phyloP scores from a whole-genome alignment of 2,113 vertebrate genomes.

The Pelecanus crispus region DNA sequence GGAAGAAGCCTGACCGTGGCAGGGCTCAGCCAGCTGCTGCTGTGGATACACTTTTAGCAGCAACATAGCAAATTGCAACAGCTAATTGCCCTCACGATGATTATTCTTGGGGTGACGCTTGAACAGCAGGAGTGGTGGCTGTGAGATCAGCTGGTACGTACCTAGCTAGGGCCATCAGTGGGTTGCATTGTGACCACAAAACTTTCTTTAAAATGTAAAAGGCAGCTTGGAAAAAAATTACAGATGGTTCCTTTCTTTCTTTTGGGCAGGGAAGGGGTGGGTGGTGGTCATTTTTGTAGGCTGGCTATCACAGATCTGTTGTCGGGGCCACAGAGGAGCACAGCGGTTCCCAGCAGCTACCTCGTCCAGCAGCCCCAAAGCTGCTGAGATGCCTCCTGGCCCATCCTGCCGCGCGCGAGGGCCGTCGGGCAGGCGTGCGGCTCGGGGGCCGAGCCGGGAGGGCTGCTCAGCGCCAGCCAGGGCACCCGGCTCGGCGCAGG shows the following conservation, averaged over 20 bases:
- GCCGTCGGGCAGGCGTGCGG: accelerated
- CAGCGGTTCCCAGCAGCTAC: constrained; percentile 53
- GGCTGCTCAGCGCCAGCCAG: too few species aligned
- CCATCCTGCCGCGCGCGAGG: background rate
- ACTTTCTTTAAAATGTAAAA: background rate
- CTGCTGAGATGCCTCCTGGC: background rate
- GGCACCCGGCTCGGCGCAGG: background rate
- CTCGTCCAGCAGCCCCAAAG: constrained; percentile 56
- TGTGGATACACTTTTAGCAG: accelerated
- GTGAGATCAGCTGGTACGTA: background rate
- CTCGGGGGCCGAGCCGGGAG: background rate
- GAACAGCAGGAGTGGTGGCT: background rate
- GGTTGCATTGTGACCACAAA: background rate
- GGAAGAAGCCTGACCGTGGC: background rate
- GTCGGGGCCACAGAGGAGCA: background rate
- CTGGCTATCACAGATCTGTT: background rate
- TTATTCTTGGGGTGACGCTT: background rate
- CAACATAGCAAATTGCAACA: background rate
- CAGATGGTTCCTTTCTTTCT: background rate
- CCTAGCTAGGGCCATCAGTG: background rate
- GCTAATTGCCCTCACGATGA: accelerated
- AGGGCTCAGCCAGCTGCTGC: background rate
- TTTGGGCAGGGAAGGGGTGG: background rate
- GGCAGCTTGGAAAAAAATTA: background rate
- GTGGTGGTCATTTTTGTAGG: background rate